Evolutionary conservation across 2,888 invertebrate genomes (phyloP).

Genomic region (Cotesia congregata): DNA sequence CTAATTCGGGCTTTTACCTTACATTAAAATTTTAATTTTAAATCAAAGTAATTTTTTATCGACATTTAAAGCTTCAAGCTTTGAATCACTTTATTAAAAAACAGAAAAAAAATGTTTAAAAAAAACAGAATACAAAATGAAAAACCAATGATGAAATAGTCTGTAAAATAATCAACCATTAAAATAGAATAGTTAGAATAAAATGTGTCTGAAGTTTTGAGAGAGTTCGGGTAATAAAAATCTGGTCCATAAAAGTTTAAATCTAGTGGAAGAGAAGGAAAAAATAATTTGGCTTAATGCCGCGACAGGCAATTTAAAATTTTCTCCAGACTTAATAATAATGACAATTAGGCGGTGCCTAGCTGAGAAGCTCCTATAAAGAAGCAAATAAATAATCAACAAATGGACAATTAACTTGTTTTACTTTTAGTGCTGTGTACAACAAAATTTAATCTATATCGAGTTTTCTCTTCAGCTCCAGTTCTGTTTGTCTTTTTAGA

Average conservation of each 20-base stretch:
- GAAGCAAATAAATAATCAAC: constrained; percentile 30
- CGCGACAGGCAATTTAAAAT: constrained; percentile 24
- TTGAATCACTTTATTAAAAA: too few species aligned
- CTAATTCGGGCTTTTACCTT: too few species aligned
- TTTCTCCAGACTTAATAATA: constrained; percentile 55
- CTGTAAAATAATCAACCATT: too few species aligned
- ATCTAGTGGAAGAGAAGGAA: constrained; percentile 34
- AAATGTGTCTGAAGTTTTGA: not conserved
- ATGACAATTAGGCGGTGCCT: constrained; percentile 63
- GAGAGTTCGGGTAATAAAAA: not conserved
- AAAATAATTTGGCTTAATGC: constrained; percentile 25
- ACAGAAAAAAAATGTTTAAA: too few species aligned
- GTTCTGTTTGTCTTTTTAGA: not conserved
- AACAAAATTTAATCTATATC: constrained; percentile 3
- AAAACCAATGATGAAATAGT: too few species aligned
- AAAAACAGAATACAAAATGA: too few species aligned
- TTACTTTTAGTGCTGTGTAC: constrained; percentile 4
- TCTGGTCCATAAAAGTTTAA: constrained; percentile 23
- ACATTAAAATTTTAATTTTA: too few species aligned
- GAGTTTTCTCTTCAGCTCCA: not conserved
- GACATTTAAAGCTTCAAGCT: too few species aligned
- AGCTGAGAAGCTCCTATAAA: constrained; percentile 24
- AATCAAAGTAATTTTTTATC: too few species aligned
- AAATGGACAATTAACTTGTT: constrained; percentile 29
- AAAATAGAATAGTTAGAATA: too few species aligned